Conservation (phyloP, 2,888 invertebrate species). For the Drosophila nr. medialis region DNA sequence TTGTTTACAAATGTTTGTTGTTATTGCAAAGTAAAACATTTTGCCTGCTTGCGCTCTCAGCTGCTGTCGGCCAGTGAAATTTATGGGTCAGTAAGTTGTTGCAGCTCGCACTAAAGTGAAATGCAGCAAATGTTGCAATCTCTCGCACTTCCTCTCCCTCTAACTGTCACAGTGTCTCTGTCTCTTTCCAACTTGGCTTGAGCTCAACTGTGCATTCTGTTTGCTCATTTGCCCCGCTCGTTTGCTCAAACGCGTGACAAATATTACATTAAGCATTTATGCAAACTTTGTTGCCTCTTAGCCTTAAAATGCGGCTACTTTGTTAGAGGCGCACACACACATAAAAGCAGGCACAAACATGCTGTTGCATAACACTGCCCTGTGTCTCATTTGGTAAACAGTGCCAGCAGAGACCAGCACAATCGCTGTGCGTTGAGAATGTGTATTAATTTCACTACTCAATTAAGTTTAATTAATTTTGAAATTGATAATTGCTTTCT, state of each 20-base stretch:
- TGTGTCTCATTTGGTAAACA: slow-evolving; percentile 41
- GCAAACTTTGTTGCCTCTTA: slow-evolving; percentile 68
- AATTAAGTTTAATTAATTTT: slow-evolving; percentile 81
- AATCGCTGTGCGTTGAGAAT: slow-evolving; percentile 32
- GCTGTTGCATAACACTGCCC: slow-evolving; percentile 49
- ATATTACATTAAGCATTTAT: slow-evolving; percentile 75
- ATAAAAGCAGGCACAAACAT: slow-evolving; percentile 2
- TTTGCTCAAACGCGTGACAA: slow-evolving; percentile 74
- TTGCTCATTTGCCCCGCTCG: slow-evolving; percentile 67
- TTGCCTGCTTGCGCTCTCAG: slow-evolving; percentile 32
- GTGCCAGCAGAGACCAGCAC: slow-evolving; percentile 8
- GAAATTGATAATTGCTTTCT: slow-evolving; percentile 76
- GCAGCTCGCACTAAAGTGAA: slow-evolving; percentile 54
- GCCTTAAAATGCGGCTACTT: slow-evolving; percentile 60
- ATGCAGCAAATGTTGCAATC: slow-evolving; percentile 36
- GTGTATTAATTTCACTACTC: slow-evolving; percentile 79
- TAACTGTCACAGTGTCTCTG: slow-evolving; percentile 7
- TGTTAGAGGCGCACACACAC: slow-evolving; percentile 41
- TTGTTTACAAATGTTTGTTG: slow-evolving; percentile 69
- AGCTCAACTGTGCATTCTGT: slow-evolving; percentile 60
- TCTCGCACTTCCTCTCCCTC: slow-evolving; percentile 8
- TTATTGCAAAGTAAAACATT: slow-evolving; percentile 61
- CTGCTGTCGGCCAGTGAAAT: slow-evolving; percentile 64
- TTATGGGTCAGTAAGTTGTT: slow-evolving; percentile 78
- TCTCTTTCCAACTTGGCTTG: slow-evolving; percentile 22